A percentile compares a stretch with the other conserved stretches of the same genome.
These are phyloP conservation scores for Gobio gobio DNA, from an alignment of 2,113 vertebrate genomes.

Conservation along the genomic window DNA sequence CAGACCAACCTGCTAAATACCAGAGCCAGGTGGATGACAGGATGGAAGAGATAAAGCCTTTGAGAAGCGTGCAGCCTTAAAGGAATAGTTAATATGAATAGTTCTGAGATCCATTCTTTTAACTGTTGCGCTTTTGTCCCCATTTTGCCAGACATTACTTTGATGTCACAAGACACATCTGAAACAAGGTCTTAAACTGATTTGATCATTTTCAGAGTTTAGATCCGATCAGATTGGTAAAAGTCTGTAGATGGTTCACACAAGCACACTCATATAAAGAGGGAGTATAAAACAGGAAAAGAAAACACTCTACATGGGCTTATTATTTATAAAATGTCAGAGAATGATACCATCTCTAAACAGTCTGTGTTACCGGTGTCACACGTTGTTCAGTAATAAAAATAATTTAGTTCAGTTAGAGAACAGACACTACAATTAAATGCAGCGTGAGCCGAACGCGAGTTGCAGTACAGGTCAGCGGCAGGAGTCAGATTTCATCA, in stretches of 20 bases:
- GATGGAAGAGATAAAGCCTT: conserved; percentile 53
- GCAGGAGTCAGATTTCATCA: no score
- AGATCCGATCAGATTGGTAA: not conserved
- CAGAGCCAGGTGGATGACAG: conserved; percentile 64
- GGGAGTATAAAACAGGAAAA: no score
- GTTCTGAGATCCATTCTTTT: not conserved
- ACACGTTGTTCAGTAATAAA: no score
- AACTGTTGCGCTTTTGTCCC: not conserved
- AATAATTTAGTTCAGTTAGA: no score
- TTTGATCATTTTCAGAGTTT: not conserved
- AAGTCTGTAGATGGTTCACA: no score
- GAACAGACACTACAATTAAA: no score
- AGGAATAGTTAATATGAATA: not conserved
- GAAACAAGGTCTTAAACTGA: no score
- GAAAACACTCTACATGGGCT: no score
- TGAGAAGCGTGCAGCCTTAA: conserved; percentile 43
- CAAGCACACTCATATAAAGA: no score
- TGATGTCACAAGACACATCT: not conserved
- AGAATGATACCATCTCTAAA: conserved; percentile 17
- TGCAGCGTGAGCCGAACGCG: no score
- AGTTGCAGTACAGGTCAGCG: no score
- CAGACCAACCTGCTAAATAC: conserved; percentile 71
- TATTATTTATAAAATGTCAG: not conserved
- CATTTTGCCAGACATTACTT: not conserved
- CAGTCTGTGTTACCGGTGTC: no score